A percentile compares a stretch with the other conserved stretches of the same genome.
Conservation (phyloP, 2,797 vertebrate species). For the Pangasius mekongensis region DNA sequence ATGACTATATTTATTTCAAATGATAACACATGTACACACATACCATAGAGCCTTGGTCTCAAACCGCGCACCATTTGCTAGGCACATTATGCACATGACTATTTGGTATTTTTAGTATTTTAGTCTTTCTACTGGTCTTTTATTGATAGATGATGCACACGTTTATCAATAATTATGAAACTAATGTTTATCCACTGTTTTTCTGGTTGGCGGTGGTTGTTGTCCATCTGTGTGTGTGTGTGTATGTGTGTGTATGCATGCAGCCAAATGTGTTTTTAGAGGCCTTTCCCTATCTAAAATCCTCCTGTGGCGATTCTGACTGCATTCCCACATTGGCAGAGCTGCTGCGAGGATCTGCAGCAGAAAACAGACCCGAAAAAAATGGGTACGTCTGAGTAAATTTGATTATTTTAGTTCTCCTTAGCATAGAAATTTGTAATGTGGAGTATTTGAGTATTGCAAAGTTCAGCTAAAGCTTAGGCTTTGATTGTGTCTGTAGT, state of each 20-base stretch:
- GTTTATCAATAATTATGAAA: neutral
- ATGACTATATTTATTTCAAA: neutral
- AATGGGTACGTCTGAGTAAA: neutral
- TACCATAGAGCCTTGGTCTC: neutral
- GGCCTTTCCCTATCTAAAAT: slow-evolving; percentile 68
- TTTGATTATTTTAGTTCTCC: neutral
- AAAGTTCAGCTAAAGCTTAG: neutral
- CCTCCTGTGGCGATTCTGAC: slow-evolving; percentile 50
- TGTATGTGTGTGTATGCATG: slow-evolving; percentile 17
- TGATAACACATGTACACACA: neutral
- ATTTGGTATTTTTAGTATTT: neutral
- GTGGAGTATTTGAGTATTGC: neutral
- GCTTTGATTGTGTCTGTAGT: neutral
- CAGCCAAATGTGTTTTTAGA: slow-evolving; percentile 70
- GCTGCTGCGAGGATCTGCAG: slow-evolving; percentile 62
- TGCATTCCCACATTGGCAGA: slow-evolving; percentile 71
- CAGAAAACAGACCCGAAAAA: slow-evolving; percentile 6
- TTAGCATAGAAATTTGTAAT: neutral
- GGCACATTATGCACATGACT: neutral
- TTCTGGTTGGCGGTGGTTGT: neutral
- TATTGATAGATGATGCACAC: neutral
- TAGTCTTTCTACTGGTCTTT: neutral
- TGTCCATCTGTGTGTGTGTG: slow-evolving; percentile 5
- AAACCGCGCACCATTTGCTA: neutral
- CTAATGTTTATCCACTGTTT: neutral